Evolutionary conservation across 1,140 invertebrate species (phyloP).

Genomic region (Listronotus bonariensis): DNA sequence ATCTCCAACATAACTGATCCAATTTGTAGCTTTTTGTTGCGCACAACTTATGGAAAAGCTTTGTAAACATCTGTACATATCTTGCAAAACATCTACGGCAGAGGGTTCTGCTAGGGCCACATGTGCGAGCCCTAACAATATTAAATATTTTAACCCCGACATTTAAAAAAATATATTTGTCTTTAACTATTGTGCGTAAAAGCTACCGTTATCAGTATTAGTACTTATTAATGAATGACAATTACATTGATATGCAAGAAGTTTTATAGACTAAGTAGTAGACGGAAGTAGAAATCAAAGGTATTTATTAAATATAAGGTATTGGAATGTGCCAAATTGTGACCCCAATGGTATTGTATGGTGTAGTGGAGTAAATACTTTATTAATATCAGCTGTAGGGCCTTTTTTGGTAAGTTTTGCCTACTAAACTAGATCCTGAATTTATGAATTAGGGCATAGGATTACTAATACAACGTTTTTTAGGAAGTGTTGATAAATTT

Average conservation of each 20-base stretch:
- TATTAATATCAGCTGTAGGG: background rate
- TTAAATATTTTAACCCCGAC: conserved; percentile 39
- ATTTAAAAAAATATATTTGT: conserved; percentile 14
- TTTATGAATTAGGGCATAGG: background rate
- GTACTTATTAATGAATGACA: conserved; percentile 13
- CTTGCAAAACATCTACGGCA: conserved; percentile 63
- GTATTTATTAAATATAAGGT: conserved; percentile 8
- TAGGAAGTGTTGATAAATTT: background rate
- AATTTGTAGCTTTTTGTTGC: conserved; percentile 74
- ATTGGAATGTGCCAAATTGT: conserved; percentile 18
- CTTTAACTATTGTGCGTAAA: background rate
- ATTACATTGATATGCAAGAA: conserved; percentile 22
- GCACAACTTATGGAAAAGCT: conserved; percentile 70
- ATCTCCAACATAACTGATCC: conserved; percentile 68
- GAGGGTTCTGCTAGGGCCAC: conserved; percentile 47
- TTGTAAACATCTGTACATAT: conserved; percentile 68
- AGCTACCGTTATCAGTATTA: conserved; percentile 4
- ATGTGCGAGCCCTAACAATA: conserved; percentile 36
- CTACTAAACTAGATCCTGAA: conserved; percentile 18
- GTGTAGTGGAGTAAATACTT: background rate
- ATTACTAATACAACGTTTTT: background rate
- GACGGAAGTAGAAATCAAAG: conserved; percentile 34
- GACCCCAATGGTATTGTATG: conserved; percentile 4
- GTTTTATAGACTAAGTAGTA: conserved; percentile 26
- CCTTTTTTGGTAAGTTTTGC: background rate